Evolutionary conservation across 2,888 invertebrate species (phyloP).

Genomic region (Megamerina dolium): DNA sequence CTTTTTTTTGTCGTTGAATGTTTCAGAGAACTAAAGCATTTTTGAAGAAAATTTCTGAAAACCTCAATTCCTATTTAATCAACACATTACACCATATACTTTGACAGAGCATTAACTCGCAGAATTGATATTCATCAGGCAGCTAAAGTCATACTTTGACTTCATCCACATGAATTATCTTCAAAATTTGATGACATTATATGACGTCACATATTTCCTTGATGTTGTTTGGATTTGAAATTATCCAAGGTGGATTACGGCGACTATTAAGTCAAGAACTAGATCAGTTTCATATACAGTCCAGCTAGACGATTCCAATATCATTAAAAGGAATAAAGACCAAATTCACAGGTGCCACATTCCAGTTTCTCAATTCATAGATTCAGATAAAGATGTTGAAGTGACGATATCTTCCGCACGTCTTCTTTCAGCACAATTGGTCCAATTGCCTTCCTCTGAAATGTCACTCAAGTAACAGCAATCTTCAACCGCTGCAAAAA

Average conservation of each 20-base stretch:
- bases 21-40: slow-evolving; percentile 9
- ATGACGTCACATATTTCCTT: no score
- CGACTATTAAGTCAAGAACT: slow-evolving; percentile 43
- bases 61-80: slow-evolving; percentile 9
- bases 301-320: slow-evolving; percentile 1
- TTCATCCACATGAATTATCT: no score
- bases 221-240: slow-evolving; percentile 3
- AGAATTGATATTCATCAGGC: slow-evolving; percentile 5
- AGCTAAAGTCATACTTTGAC: no score
- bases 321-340: slow-evolving; percentile 4
- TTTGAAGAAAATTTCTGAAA: slow-evolving; percentile 6
- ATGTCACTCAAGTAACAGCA: no score
- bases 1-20: slow-evolving; percentile 12
- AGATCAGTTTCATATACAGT: slow-evolving; percentile 3
- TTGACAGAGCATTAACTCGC: slow-evolving; percentile 2
- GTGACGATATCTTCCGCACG: no score
- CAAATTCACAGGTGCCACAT: no score
- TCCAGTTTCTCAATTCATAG: no score
- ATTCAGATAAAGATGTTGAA: no score
- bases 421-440: no score
- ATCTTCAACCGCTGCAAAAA: no score
- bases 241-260: slow-evolving; percentile 3
- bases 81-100: slow-evolving; percentile 9
- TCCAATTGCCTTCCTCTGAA: no score
- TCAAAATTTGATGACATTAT: no score